Evolutionary conservation across 2,113 vertebrate species (phyloP).

Genomic region (Neogale vison): DNA sequence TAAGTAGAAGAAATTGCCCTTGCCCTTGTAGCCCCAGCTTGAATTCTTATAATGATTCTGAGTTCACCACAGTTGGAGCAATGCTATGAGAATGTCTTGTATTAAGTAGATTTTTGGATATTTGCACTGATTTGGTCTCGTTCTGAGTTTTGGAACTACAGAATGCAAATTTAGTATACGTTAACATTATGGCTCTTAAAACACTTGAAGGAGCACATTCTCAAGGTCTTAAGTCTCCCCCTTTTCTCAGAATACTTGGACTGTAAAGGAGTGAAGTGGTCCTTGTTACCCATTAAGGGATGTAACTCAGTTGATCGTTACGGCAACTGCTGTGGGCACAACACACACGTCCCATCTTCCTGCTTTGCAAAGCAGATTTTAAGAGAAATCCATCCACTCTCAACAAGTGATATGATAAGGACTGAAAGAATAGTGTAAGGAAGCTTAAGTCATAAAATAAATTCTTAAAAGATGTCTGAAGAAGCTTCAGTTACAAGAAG

Average conservation of each 20-base stretch:
- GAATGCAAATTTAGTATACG: neutral
- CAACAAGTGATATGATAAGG: neutral
- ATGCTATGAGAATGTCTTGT: neutral
- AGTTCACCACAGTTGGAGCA: neutral
- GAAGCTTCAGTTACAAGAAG: neutral
- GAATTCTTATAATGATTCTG: neutral
- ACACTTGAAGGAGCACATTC: neutral
- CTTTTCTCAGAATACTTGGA: neutral
- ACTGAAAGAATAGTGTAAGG: neutral
- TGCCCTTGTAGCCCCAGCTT: neutral
- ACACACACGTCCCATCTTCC: neutral
- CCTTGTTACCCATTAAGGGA: neutral
- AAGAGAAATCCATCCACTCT: neutral
- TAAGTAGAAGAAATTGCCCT: rapidly evolving
- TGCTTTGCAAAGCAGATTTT: neutral
- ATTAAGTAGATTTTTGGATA: neutral
- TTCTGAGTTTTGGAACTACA: neutral
- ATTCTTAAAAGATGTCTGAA: neutral
- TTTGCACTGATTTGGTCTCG: neutral
- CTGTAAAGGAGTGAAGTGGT: neutral
- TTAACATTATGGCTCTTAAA: neutral
- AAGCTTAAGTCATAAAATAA: neutral
- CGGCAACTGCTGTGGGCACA: neutral
- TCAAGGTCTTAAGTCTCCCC: neutral
- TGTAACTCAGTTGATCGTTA: neutral